phyloP scores from a whole-genome alignment of 2,888 invertebrate species.

The Notodonta dromedarius region DNA sequence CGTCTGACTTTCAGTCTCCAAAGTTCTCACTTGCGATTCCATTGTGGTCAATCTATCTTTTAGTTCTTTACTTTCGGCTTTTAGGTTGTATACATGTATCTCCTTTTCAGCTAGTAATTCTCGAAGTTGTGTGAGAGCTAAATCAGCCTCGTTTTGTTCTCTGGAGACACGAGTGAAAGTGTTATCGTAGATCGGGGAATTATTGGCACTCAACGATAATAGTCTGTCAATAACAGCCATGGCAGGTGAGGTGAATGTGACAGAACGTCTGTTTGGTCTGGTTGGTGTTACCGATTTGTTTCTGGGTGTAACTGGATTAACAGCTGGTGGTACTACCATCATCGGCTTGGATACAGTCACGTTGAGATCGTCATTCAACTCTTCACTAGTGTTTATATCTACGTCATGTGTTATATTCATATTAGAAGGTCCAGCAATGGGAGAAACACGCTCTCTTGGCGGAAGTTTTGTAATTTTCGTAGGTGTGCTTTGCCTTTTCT shows the following conservation, averaged over 20 bases:
- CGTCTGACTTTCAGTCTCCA: constrained; percentile 63
- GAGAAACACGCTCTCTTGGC: constrained; percentile 35
- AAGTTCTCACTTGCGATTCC: constrained; percentile 67
- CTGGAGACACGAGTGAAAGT: constrained; percentile 47
- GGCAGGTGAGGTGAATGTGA: constrained; percentile 78
- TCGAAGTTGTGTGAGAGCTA: constrained; percentile 72
- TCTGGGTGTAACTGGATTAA: constrained; percentile 65
- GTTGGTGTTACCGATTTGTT: constrained; percentile 62
- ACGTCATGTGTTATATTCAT: constrained; percentile 43
- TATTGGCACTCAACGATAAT: constrained; percentile 71
- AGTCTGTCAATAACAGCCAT: constrained; percentile 81
- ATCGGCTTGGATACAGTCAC: constrained; percentile 68
- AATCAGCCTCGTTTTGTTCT: constrained; percentile 66
- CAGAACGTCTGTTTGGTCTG: constrained; percentile 68
- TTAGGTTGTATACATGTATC: constrained; percentile 77
- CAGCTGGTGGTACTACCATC: constrained; percentile 77
- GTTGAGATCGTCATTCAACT: constrained; percentile 58
- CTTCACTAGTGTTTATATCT: constrained; percentile 45
- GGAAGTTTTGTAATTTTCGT: constrained; percentile 46
- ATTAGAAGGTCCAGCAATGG: constrained; percentile 54
- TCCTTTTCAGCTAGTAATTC: constrained; percentile 83
- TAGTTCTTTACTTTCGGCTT: constrained; percentile 76
- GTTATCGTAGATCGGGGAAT: constrained; percentile 56
- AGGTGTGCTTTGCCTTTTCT: constrained; percentile 66
- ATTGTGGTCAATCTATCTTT: constrained; percentile 71